Base-by-base conservation (phyloP, 1,140 invertebrate genomes). In the Meloidogyne hapla region DNA sequence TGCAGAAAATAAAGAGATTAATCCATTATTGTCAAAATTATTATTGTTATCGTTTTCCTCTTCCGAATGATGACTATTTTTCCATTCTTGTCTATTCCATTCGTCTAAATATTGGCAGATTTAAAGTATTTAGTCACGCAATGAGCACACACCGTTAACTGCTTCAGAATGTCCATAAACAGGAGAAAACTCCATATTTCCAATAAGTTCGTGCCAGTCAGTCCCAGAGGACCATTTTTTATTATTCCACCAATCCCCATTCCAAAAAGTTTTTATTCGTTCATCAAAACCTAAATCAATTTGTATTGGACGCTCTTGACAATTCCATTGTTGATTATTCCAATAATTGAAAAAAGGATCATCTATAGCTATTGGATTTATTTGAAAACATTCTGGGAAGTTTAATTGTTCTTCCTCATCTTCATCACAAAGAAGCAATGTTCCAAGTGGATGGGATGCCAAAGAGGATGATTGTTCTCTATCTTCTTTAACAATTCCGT, bases 211-310 rank as follows among this genome's bases (percentile, higher is more conserved):
- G 25, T 82, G 79, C 80, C 81, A 81, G 0, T 64, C 9, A 3
- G 81, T 74, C 10, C 81, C 80, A n/a, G 45, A 42, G 38, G 74
- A 74, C 48, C 72, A 83, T 21, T 83, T 79, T 15, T 38, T 74
- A 45, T 80, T 74, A 65, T 81, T 81, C 80, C 80, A 81, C 6
- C 40, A 79, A 42, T 83, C 81, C 56, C 79, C 66, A 62, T 83
- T 83, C 76, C 80, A 83, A 28, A 81, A 81, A 5, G 56, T 71
- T 63, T 80, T 81, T 25, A 56, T 33, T 13, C 21, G 28, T 25
- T 81, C 77, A 21, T 80, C 81, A 67, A 56, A 80, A n/a, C 77
- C 81, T 9, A 83, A 25, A 48, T 81, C 81, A 25, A 83, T 78
- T 15, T 77, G 62, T 5, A 72, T 13, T 38, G 80, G 80, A 0